These are phyloP conservation scores for Megaceryle alcyon DNA, from an alignment of 2,797 vertebrate species.

Conservation along the genomic window DNA sequence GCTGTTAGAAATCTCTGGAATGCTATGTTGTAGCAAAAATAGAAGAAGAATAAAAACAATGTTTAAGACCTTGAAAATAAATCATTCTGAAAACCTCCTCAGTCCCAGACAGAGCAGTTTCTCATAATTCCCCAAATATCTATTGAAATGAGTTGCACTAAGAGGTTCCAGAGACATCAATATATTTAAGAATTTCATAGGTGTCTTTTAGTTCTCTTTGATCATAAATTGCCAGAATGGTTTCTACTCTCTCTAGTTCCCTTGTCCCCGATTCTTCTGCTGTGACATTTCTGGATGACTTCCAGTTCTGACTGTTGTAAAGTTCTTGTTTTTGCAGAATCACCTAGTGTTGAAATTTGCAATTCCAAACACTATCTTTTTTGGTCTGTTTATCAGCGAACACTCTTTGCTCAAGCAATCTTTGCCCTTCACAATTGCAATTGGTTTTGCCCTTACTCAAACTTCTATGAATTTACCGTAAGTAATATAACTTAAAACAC, in stretches of 20 bases:
- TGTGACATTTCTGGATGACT: constrained; percentile 69
- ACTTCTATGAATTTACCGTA: constrained; percentile 10
- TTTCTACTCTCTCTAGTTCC: background rate
- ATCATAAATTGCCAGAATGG: constrained; percentile 20
- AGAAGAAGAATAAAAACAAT: background rate
- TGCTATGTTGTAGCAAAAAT: background rate
- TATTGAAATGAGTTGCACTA: constrained; percentile 10
- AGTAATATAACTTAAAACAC: background rate
- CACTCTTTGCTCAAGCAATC: constrained; percentile 50
- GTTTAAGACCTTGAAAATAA: background rate
- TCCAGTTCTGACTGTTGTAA: constrained; percentile 52
- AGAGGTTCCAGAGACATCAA: constrained; percentile 35
- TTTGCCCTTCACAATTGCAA: constrained; percentile 65
- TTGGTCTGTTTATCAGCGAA: constrained; percentile 68
- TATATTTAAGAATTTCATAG: constrained; percentile 17
- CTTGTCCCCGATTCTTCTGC: background rate
- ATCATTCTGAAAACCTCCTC: constrained; percentile 2
- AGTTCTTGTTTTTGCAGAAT: constrained; percentile 65
- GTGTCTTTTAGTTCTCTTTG: constrained; percentile 3
- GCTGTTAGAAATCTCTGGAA: background rate
- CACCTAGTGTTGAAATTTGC: constrained; percentile 64
- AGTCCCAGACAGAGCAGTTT: background rate
- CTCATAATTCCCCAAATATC: constrained; percentile 10
- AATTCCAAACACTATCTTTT: constrained; percentile 68
- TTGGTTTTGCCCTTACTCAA: constrained; percentile 53